Evolutionary conservation across 2,888 invertebrate genomes (phyloP).

Genomic region (Sepioteuthis lessoniana): DNA sequence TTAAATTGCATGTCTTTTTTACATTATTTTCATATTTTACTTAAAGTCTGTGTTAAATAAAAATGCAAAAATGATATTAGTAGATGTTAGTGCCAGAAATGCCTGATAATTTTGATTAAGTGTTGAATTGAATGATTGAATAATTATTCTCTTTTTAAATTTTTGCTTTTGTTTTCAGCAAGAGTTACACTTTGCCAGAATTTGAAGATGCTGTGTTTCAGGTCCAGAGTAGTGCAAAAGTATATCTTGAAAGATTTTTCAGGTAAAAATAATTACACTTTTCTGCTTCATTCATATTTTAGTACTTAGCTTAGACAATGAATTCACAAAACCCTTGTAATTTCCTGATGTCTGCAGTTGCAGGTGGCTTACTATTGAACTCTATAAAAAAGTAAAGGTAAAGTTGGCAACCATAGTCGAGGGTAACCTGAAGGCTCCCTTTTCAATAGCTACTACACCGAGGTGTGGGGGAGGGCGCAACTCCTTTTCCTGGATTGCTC

Average conservation of each 20-base stretch:
- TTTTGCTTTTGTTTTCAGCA: conserved; percentile 60
- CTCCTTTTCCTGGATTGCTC: too few species aligned
- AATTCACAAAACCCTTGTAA: neutral
- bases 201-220: conserved; percentile 72
- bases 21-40: neutral
- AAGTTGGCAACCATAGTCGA: too few species aligned
- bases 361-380: neutral
- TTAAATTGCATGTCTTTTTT: too few species aligned
- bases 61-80: neutral
- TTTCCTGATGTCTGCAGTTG: neutral
- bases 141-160: neutral
- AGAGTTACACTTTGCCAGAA: conserved; percentile 67
- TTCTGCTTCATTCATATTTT: neutral
- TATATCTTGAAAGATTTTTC: conserved; percentile 71
- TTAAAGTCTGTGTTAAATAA: neutral
- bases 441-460: too few species aligned
- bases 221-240: conserved; percentile 71
- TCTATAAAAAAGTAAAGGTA: too few species aligned
- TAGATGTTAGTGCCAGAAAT: neutral
- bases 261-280: conserved; percentile 57
- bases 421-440: too few species aligned
- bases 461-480: too few species aligned
- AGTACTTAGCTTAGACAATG: neutral
- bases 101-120: too few species aligned
- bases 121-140: neutral